phyloP scores from a whole-genome alignment of 1,140 invertebrate species.

The Heterodera carotae region DNA sequence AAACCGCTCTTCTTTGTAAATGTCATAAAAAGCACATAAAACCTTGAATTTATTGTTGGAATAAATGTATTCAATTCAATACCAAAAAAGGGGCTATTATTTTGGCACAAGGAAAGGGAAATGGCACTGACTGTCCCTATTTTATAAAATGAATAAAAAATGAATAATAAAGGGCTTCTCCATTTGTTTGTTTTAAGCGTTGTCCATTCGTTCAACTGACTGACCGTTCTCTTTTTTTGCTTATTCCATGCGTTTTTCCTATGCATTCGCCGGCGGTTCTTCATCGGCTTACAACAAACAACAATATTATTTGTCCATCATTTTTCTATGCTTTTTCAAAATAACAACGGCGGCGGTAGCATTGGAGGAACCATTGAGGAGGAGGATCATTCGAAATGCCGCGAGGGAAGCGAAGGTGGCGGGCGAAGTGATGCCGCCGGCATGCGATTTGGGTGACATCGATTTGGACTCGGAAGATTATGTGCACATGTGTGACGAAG shows the following conservation, averaged over 20 bases:
- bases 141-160: too few relatives aligned
- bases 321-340: background rate
- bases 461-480: conserved; percentile 11
- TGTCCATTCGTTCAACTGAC: too few relatives aligned
- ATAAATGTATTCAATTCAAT: too few relatives aligned
- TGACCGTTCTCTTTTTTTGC: background rate
- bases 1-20: background rate
- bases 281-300: background rate
- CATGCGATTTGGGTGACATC: conserved; percentile 23
- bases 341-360: background rate
- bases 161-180: too few relatives aligned
- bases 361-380: background rate
- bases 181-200: too few relatives aligned
- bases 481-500: conserved; percentile 40
- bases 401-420: background rate
- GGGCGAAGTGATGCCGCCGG: background rate
- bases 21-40: background rate
- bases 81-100: too few relatives aligned
- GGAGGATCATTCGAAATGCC: background rate
- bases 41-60: too few relatives aligned
- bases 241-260: background rate
- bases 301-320: background rate
- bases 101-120: too few relatives aligned
- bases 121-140: too few relatives aligned
- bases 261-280: background rate